These are phyloP conservation scores for Chaenocephalus aceratus DNA, from an alignment of 2,113 vertebrate genomes.

Conservation along the genomic window DNA sequence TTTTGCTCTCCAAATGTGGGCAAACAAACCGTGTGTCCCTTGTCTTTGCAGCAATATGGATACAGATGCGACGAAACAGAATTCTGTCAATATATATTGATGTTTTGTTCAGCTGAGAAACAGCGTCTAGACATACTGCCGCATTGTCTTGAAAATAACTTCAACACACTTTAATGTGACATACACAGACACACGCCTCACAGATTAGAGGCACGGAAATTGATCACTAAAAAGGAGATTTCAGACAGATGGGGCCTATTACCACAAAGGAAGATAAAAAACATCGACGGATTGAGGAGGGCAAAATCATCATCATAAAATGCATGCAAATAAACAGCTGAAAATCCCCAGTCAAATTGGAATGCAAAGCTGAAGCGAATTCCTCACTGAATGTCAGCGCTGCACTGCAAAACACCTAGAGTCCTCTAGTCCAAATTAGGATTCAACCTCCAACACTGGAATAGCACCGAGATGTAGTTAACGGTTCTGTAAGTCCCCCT, in stretches of 20 bases:
- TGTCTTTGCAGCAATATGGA: conserved; percentile 27
- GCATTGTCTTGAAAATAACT: conserved; percentile 55
- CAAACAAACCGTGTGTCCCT: conserved; percentile 12
- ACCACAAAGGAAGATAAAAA: conserved; percentile 31
- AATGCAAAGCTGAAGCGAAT: conserved; percentile 58
- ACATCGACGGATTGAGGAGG: conserved; percentile 20
- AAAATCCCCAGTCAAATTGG: conserved; percentile 61
- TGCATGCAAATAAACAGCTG: conserved; percentile 39
- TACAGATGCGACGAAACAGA: conserved; percentile 11
- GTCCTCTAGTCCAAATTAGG: conserved; percentile 54
- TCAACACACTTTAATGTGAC: conserved; percentile 14
- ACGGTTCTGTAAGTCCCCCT: conserved; percentile 31
- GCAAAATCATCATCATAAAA: conserved; percentile 52
- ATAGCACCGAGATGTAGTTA: conserved; percentile 45
- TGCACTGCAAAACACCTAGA: conserved; percentile 36
- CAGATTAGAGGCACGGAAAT: conserved; percentile 57
- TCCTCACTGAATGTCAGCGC: conserved; percentile 40
- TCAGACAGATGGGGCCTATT: conserved; percentile 49
- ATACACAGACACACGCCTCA: conserved; percentile 12
- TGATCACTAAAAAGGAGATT: conserved; percentile 59
- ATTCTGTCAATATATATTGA: conserved; percentile 74
- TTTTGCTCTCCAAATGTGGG: conserved; percentile 18
- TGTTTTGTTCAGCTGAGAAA: conserved; percentile 62
- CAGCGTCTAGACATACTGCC: conserved; percentile 68
- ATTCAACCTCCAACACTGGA: conserved; percentile 59